Conservation (phyloP, 2,797 vertebrate species). For the Streptopelia turtur region DNA sequence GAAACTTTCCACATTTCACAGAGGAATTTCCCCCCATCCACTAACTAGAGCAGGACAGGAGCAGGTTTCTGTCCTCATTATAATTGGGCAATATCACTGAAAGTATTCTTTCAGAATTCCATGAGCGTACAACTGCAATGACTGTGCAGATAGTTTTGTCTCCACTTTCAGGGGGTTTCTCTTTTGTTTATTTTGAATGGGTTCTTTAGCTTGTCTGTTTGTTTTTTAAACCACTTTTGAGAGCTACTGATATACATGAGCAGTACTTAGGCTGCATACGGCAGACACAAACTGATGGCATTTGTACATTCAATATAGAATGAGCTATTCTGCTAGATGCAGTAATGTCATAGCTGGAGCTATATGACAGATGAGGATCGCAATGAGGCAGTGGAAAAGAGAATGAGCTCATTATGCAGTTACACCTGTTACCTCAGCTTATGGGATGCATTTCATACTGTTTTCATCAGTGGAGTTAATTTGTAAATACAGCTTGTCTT, state of each 20-base stretch:
- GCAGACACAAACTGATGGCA: background rate
- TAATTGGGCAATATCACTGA: background rate
- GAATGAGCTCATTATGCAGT: background rate
- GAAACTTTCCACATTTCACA: background rate
- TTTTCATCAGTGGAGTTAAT: background rate
- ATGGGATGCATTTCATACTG: background rate
- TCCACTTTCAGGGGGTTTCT: background rate
- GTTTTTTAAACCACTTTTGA: background rate
- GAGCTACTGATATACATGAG: background rate
- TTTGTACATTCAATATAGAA: rapidly evolving
- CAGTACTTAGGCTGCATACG: background rate
- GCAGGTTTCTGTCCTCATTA: background rate
- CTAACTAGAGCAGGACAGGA: background rate
- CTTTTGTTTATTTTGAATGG: background rate
- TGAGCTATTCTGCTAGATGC: background rate
- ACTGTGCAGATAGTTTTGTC: background rate
- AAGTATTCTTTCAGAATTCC: background rate
- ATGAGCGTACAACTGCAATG: background rate
- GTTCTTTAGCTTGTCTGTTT: background rate
- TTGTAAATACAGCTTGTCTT: background rate
- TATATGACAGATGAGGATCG: background rate
- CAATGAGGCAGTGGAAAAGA: background rate
- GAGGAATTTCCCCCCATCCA: background rate
- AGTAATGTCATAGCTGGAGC: background rate
- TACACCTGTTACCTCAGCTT: background rate